Evolutionary conservation across 2,113 vertebrate species (phyloP).

Genomic region (Pollimyrus isidori): DNA sequence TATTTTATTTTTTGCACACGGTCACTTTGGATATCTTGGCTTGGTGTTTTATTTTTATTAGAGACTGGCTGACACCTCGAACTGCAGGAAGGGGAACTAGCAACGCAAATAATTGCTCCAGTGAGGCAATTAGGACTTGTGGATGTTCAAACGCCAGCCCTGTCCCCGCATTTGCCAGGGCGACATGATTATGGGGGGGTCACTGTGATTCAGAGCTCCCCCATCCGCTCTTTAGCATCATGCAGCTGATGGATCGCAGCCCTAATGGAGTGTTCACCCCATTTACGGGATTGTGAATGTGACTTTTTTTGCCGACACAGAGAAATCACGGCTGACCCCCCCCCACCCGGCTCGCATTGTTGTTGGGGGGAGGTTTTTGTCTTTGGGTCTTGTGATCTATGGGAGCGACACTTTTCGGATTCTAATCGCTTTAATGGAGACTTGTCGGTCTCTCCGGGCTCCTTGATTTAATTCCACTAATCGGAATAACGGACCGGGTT

Average conservation of each 20-base stretch:
- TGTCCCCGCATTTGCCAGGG: not conserved
- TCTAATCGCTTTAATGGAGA: conserved; percentile 29
- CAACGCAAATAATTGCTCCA: not conserved
- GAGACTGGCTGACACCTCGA: not conserved
- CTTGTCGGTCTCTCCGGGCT: conserved; percentile 18
- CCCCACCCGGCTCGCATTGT: not conserved
- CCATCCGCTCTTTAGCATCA: not conserved
- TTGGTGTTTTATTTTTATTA: not conserved
- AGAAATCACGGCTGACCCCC: not conserved
- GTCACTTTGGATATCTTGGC: not conserved
- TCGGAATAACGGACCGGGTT: not conserved
- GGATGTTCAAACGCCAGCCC: not conserved
- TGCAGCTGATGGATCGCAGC: not conserved
- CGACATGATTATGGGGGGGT: not conserved
- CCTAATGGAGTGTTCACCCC: not conserved
- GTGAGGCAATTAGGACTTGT: not conserved
- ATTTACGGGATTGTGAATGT: not conserved
- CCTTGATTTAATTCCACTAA: conserved; percentile 24
- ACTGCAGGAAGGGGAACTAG: not conserved
- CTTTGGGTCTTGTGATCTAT: conserved; percentile 11
- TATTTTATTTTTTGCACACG: not conserved
- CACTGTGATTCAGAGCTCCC: not conserved
- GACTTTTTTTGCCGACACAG: not conserved
- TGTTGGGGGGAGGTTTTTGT: not conserved
- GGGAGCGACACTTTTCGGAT: not conserved